These are phyloP conservation scores for Epinotia demarniana DNA, from an alignment of 2,888 invertebrate genomes.

Conservation along the genomic window DNA sequence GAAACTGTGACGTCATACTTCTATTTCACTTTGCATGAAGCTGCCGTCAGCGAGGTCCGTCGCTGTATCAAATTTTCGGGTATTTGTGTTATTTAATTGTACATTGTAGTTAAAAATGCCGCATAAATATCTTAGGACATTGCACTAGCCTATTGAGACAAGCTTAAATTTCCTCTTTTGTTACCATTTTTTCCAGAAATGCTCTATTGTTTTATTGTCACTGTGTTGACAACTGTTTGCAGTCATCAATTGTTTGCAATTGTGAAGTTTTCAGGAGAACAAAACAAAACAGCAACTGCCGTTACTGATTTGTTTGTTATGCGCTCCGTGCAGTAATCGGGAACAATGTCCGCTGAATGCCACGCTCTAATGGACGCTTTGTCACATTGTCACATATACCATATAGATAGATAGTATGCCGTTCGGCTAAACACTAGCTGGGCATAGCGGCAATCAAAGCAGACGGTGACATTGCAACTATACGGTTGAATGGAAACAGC, in stretches of 20 bases:
- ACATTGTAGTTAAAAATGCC: no score
- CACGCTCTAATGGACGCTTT: constrained; percentile 43
- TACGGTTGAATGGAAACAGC: constrained; percentile 4
- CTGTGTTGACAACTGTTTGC: neutral
- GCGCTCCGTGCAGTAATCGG: constrained; percentile 42
- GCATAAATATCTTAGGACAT: no score
- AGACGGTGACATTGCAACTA: constrained; percentile 3
- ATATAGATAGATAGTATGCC: constrained; percentile 13
- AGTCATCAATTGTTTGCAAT: constrained; percentile 5
- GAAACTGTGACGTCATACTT: no score
- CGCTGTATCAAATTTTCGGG: no score
- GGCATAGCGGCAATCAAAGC: constrained; percentile 2
- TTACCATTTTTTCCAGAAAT: no score
- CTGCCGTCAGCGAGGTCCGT: no score
- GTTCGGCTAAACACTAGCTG: neutral
- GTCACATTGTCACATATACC: constrained; percentile 33
- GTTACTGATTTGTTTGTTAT: constrained; percentile 45
- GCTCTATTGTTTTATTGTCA: neutral
- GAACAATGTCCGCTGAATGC: constrained; percentile 47
- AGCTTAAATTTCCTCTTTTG: no score
- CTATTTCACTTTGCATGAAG: no score
- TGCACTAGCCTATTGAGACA: no score
- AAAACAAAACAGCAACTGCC: constrained; percentile 1
- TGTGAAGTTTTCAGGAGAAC: neutral
- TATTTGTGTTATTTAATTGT: no score